Percentiles rank a stretch among this genome's conserved stretches.
Evolutionary conservation across 2,797 vertebrate species (phyloP).

Genomic region (Characodon lateralis): DNA sequence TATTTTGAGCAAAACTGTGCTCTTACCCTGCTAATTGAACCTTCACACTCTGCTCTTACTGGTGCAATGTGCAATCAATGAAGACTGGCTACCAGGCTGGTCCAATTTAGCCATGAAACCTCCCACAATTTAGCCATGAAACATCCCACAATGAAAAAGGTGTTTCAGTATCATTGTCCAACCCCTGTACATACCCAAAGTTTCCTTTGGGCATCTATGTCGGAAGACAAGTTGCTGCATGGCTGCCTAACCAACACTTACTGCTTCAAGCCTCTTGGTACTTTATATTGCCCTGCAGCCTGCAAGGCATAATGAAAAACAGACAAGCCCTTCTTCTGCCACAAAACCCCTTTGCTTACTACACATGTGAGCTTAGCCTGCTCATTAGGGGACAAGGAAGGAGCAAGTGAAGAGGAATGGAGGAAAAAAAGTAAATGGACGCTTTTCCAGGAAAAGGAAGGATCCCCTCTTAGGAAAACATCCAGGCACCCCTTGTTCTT

Average conservation of each 20-base stretch:
- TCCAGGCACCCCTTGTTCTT: slow-evolving; percentile 18
- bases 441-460: slow-evolving; percentile 55
- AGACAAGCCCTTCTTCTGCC: slow-evolving; percentile 67
- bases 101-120: too few relatives aligned
- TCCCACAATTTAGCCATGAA: too few relatives aligned
- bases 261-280: slow-evolving; percentile 61
- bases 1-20: too few relatives aligned
- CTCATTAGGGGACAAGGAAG: slow-evolving; percentile 72
- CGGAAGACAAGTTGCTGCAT: slow-evolving; percentile 37
- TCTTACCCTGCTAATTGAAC: too few relatives aligned
- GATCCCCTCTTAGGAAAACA: slow-evolving; percentile 44
- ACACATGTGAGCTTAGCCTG: slow-evolving; percentile 73
- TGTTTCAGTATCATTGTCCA: too few relatives aligned
- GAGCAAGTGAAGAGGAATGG: slow-evolving; percentile 42
- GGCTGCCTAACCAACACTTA: slow-evolving; percentile 44
- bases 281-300: slow-evolving; percentile 61
- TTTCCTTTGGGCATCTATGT: neutral
- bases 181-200: neutral
- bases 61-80: too few relatives aligned
- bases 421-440: slow-evolving; percentile 25
- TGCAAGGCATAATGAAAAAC: slow-evolving; percentile 73
- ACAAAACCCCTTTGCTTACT: slow-evolving; percentile 66
- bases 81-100: too few relatives aligned
- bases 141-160: too few relatives aligned
- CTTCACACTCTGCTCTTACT: too few relatives aligned